Evolutionary conservation across 2,888 invertebrate genomes (phyloP), one percentile per base, ranked within the genome.

Genomic region (Drosophila mimica): DNA sequence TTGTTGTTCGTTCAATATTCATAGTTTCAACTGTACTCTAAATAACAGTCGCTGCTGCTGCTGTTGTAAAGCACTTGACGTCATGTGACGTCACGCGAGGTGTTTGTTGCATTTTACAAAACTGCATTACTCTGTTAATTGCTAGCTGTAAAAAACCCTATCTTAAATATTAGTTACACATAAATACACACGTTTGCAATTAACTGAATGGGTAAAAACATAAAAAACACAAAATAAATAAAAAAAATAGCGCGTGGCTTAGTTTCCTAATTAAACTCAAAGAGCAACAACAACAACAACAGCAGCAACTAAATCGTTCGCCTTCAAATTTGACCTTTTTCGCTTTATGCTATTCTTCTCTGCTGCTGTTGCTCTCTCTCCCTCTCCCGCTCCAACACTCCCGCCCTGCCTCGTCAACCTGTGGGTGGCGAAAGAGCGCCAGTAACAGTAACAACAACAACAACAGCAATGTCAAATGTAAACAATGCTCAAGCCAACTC

Each of bases 241-340:
- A 46, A 46, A 43, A 46, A 25, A 46, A 15, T 25, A 46, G 67
- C 83, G 74, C 74, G 60, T 63, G 65, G 72, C 74, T 88, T 68
- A 78, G 83, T 81, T 82, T 78, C 80, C 80, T 78, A 89, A 89
- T 86, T 88, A 89, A 84, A 76, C 28, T 67, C 38, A 53, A 68
- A 65, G 48, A 34, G 28, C 48, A 34, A 33, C 25, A 33, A 46
- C 28, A 40, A 15, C 33, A 20, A 51, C 59, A 57, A 75, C 77
- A 83, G n/a, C n/a, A n/a, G n/a, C n/a, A n/a, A n/a, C n/a, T n/a
- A n/a, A 79, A 83, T 76, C 70, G 64, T 62, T 70, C 70, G 77
- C 61, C 77, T 77, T 88, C 73, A 70, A 88, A 79, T 81, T 83
- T 90, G 86, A 90, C 90, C 83, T 88, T 87, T 90, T 89, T 83